Evolutionary conservation across 2,113 vertebrate genomes (phyloP).

Genomic region (Prolemur simus): DNA sequence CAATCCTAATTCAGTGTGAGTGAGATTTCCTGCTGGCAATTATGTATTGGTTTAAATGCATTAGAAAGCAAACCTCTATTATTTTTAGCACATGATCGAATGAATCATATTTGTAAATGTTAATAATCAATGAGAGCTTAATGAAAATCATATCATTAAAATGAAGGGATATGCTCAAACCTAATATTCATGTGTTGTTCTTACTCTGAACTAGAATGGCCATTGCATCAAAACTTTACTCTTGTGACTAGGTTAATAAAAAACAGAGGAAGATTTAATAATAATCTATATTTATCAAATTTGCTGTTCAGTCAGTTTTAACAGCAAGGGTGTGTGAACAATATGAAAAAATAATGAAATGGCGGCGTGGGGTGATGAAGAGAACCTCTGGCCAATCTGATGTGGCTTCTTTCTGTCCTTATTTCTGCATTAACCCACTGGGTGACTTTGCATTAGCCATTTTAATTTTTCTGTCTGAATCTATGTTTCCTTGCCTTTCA

Average conservation of each 20-base stretch:
- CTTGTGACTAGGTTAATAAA: background rate
- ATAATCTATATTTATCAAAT: background rate
- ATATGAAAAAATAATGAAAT: background rate
- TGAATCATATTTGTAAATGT: constrained; percentile 82
- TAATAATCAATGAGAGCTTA: constrained; percentile 78
- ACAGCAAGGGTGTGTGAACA: background rate
- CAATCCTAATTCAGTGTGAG: constrained; percentile 85
- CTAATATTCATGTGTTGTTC: constrained; percentile 62
- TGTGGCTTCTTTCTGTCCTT: background rate
- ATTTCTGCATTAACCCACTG: background rate
- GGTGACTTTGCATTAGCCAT: background rate
- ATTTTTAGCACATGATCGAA: constrained; percentile 81
- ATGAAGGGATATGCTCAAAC: constrained; percentile 64
- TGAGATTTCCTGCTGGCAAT: constrained; percentile 85
- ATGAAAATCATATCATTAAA: constrained; percentile 77
- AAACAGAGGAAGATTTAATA: background rate
- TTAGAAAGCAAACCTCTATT: constrained; percentile 80
- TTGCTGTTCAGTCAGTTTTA: background rate
- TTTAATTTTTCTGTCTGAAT: background rate
- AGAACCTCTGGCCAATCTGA: fast-evolving
- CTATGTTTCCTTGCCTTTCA: background rate
- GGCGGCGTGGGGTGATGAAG: background rate
- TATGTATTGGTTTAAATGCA: constrained; percentile 83
- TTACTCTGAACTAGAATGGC: background rate
- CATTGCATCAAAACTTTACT: background rate